phyloP scores from a whole-genome alignment of 2,888 invertebrate genomes.

The Eledone cirrhosa region DNA sequence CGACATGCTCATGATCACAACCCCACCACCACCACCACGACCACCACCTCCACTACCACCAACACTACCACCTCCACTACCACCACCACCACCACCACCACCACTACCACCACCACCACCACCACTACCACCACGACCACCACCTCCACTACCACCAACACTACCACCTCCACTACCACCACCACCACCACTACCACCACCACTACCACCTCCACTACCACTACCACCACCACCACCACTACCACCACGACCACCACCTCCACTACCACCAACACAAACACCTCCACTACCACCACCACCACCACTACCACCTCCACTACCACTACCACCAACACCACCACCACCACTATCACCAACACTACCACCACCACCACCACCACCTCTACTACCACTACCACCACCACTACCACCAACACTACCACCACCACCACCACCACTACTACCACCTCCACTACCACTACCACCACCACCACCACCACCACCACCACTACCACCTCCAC shows the following conservation, averaged over 20 bases:
- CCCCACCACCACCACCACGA: too few species aligned
- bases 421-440: too few species aligned
- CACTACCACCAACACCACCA: not conserved
- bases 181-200: not conserved
- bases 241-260: not conserved
- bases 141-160: not conserved
- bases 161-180: not conserved
- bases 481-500: too few species aligned
- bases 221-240: not conserved
- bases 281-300: not conserved
- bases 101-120: not conserved
- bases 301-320: not conserved
- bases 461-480: too few species aligned
- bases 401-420: too few species aligned
- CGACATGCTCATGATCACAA: too few species aligned
- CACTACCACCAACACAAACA: not conserved
- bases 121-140: not conserved
- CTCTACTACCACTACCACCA: not conserved
- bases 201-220: slow-evolving; percentile 3
- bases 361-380: slow-evolving; percentile 21
- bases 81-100: too few species aligned
- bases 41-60: too few species aligned
- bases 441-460: too few species aligned
- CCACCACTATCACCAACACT: not conserved
- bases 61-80: too few species aligned